phyloP scores from a whole-genome alignment of 1,140 invertebrate genomes.

The Trichonephila clavata region DNA sequence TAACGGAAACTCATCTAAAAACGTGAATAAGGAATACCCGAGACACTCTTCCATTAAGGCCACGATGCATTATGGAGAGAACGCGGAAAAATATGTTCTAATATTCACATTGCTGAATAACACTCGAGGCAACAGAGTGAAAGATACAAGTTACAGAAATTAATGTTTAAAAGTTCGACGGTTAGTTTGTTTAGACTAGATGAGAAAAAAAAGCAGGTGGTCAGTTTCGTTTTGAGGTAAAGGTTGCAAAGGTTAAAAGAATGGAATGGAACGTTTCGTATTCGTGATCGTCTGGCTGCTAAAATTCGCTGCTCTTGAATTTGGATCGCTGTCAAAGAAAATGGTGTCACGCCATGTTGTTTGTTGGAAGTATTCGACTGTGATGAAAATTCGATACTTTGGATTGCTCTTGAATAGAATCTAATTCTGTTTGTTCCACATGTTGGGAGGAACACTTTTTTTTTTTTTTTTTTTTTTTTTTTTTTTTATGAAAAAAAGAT shows the following conservation, averaged over 20 bases:
- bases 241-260: neutral
- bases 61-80: neutral
- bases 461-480: no score
- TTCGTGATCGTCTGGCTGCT: neutral
- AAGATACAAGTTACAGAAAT: neutral
- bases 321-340: neutral
- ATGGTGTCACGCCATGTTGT: constrained; percentile 1
- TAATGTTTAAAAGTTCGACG: neutral
- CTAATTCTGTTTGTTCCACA: neutral
- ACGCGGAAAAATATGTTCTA: constrained; percentile 11
- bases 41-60: neutral
- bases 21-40: neutral
- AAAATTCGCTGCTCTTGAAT: constrained; percentile 22
- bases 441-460: neutral
- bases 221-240: constrained; percentile 20
- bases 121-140: neutral
- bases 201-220: neutral
- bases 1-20: neutral
- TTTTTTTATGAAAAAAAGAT: neutral
- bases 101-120: neutral
- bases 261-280: neutral
- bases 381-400: neutral
- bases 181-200: neutral
- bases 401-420: neutral
- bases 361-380: neutral